Evolutionary conservation across 1,140 invertebrate genomes (phyloP).

Genomic region (Brachionus angularis): DNA sequence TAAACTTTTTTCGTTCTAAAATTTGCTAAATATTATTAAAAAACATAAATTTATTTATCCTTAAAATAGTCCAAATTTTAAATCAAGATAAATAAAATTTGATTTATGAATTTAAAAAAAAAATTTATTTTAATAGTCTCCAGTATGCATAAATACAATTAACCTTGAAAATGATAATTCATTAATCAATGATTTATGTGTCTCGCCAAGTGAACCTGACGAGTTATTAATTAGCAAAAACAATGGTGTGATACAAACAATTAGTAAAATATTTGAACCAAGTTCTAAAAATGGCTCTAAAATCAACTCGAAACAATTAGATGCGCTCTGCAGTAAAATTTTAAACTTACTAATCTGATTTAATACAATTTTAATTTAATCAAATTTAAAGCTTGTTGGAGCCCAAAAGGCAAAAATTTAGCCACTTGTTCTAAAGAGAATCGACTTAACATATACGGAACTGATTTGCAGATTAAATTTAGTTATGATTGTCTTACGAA

Average conservation of each 20-base stretch:
- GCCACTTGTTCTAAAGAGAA: background rate
- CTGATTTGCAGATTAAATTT: background rate
- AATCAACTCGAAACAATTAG: background rate
- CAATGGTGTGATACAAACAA: background rate
- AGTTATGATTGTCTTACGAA: background rate
- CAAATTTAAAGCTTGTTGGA: constrained; percentile 26
- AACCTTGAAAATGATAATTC: constrained; percentile 4
- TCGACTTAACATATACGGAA: background rate
- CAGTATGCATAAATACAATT: background rate
- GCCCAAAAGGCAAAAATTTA: constrained; percentile 6
- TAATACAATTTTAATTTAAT: too few species aligned
- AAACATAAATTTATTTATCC: too few species aligned
- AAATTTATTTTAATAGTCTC: constrained; percentile 4
- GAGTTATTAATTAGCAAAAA: background rate
- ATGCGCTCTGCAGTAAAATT: constrained; percentile 4
- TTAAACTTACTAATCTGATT: background rate
- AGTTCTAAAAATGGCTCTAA: background rate
- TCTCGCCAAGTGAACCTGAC: background rate
- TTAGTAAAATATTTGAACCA: background rate
- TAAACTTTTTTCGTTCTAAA: too few species aligned
- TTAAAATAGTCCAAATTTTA: too few species aligned
- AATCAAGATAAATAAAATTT: background rate
- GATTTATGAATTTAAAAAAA: background rate
- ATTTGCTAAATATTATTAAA: too few species aligned
- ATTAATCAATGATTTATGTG: background rate